Conservation (phyloP, 2,888 invertebrate species). For the Saturnia pavonia region DNA sequence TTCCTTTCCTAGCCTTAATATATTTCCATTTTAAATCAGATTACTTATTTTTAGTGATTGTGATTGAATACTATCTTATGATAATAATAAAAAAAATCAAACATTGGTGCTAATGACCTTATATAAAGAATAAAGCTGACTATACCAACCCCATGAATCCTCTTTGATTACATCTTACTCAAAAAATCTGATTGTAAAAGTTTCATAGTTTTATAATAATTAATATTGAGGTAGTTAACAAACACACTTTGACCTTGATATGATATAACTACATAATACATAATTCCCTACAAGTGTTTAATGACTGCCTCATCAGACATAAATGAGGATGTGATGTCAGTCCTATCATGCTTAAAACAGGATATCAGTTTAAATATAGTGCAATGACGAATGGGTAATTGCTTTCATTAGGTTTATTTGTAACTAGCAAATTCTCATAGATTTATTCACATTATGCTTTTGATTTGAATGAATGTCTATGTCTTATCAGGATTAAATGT, state of each 20-base stretch:
- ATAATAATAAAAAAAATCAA: no score
- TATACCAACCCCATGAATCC: no score
- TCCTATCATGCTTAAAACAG: conserved; percentile 26
- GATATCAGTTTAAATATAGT: conserved; percentile 29
- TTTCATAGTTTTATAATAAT: not conserved
- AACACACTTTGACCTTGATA: not conserved
- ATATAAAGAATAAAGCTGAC: no score
- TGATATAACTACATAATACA: not conserved
- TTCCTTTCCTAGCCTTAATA: no score
- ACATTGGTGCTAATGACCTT: no score
- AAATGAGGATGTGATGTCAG: conserved; percentile 38
- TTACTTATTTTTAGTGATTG: no score
- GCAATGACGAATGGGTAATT: conserved; percentile 30
- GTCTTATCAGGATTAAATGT: not conserved
- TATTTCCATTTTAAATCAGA: no score
- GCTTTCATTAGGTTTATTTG: not conserved
- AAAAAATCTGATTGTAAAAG: no score
- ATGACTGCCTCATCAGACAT: not conserved
- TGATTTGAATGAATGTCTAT: not conserved
- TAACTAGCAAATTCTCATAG: not conserved
- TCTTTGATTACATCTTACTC: no score
- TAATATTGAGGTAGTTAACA: not conserved
- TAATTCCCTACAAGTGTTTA: not conserved
- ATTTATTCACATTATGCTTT: not conserved
- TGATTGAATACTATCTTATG: no score